Base-by-base conservation (phyloP, 2,113 vertebrate species). In the Neogale vison region DNA sequence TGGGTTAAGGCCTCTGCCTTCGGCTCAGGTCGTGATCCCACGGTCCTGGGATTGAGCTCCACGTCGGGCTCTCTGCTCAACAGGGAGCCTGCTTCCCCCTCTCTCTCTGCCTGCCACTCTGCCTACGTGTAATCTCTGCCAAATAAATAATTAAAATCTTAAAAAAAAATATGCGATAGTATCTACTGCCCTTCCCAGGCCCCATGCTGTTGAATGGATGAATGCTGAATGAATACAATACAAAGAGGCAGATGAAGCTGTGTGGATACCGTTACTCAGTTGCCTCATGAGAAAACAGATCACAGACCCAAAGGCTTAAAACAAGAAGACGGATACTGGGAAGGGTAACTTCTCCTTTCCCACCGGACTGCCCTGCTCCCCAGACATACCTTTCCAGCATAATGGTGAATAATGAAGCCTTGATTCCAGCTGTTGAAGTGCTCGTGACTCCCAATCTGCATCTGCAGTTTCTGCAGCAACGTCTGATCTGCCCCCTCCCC, bases 371-470 rank as follows among this genome's bases (percentile, higher is more conserved):
- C 17, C 59, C 59, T 24, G 29, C 6, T 24, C 59, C 4, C 45
- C 1, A 36, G 20, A 88, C 88, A 88, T 72, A 99, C 99, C 99
- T 99, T 99, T 79, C 99, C 99, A 18, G 99, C 99, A 0, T 99
- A 99, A 98, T 99, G 99, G 98, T 99, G 99, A 81, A 99, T 99
- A 96, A 99, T 99, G 98, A 99, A 99, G 84, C 99, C 99, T 96
- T 99, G 99, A 98, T 99, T 99, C 99, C 99, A 99, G 99, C 99
- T 99, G 99, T 99, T 99, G 99, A 99, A 99, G 98, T 99, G 99
- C 76, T 99, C 99, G 0, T 99, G 99, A n/a, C 98, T 99, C 97
- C 99, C 99, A 95, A 99, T 99, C 98, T 99, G 99, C 99, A 99
- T 99, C 96, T 99, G 98, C 59, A 99, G 99, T 83, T 99, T 99